Percentiles rank a stretch among this genome's conserved stretches.
phyloP scores from a whole-genome alignment of 2,113 vertebrate genomes.

The Petromus typicus region DNA sequence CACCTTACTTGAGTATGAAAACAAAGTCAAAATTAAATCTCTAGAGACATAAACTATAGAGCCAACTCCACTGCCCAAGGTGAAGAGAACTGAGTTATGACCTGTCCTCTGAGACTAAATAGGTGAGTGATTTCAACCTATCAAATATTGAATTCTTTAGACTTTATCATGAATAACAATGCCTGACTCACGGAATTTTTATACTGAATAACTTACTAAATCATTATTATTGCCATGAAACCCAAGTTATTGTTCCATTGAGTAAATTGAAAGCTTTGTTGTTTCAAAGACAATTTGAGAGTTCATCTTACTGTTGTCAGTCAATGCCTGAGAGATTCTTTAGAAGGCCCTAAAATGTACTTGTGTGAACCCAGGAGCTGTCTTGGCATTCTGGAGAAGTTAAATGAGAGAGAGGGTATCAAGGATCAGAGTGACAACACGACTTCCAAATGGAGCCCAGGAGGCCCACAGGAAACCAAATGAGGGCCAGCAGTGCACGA shows the following conservation, averaged over 20 bases:
- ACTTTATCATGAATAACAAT: not conserved
- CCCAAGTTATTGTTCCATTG: not conserved
- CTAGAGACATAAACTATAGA: not conserved
- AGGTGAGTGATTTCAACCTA: not conserved
- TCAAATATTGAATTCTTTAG: not conserved
- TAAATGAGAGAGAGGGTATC: not conserved
- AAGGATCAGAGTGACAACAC: not conserved
- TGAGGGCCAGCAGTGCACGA: rapidly evolving
- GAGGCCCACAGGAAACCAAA: not conserved
- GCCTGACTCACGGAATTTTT: not conserved
- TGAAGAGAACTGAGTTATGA: not conserved
- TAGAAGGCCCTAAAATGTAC: not conserved
- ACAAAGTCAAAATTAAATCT: not conserved
- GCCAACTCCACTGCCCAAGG: no score
- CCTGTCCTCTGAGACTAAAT: not conserved
- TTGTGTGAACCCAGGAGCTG: not conserved
- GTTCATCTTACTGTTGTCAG: not conserved
- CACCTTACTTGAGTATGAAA: not conserved
- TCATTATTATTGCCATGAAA: not conserved
- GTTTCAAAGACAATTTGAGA: not conserved
- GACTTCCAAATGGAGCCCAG: not conserved
- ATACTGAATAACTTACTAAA: not conserved
- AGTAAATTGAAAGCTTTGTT: not conserved
- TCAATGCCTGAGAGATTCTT: not conserved
- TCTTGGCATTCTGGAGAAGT: not conserved